These are phyloP conservation scores for Neuroscelio doddi DNA, from an alignment of 2,888 invertebrate species.

Conservation along the genomic window DNA sequence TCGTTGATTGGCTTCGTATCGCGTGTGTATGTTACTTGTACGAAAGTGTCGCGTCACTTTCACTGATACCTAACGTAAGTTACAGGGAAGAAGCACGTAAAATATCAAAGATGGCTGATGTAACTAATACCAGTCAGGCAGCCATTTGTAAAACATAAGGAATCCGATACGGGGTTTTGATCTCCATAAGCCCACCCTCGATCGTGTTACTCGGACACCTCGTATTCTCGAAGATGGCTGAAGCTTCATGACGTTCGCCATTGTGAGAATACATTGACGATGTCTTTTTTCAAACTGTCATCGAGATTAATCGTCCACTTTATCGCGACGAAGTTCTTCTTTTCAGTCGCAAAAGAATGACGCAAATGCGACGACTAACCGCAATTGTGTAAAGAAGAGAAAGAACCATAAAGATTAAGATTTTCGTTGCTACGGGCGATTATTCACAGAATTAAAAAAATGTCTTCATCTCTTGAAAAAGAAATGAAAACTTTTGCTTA, in stretches of 20 bases:
- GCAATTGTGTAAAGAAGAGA: too few species aligned
- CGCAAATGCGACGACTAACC: too few species aligned
- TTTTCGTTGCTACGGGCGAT: too few species aligned
- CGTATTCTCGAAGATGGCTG: conserved; percentile 56
- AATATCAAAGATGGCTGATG: conserved; percentile 67
- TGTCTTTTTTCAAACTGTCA: conserved; percentile 27
- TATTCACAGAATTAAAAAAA: too few species aligned
- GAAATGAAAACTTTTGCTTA: too few species aligned
- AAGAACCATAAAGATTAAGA: too few species aligned
- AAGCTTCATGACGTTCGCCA: conserved; percentile 50
- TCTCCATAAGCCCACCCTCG: conserved; percentile 71
- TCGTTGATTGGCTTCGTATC: conserved; percentile 2
- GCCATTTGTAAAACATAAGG: conserved; percentile 68
- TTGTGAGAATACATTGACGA: conserved; percentile 43
- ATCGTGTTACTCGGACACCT: conserved; percentile 68
- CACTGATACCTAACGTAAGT: conserved; percentile 27
- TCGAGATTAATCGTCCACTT: conserved; percentile 56
- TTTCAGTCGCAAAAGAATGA: too few species aligned
- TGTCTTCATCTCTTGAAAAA: too few species aligned
- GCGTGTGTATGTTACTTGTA: conserved; percentile 1
- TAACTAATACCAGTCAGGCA: conserved; percentile 68
- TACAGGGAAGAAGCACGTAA: conserved; percentile 59
- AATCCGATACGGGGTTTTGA: conserved; percentile 70
- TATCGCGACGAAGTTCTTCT: conserved; percentile 46
- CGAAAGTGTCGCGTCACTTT: conserved; percentile 18